Evolutionary conservation across 2,113 vertebrate species (phyloP), one percentile per base, ranked within the genome.

Genomic region (Phaethon lepturus): DNA sequence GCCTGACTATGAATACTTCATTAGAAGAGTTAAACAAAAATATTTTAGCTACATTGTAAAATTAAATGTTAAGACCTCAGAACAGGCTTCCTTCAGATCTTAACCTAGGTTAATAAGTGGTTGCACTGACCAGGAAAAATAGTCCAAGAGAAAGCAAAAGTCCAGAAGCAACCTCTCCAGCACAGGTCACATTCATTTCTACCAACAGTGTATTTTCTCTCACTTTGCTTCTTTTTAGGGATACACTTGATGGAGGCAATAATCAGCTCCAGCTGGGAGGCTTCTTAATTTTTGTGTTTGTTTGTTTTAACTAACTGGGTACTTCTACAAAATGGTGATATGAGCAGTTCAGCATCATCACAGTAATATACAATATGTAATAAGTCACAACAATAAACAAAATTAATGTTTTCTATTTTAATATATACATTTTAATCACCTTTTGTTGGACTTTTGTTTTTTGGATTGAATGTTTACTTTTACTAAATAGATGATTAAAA

Each of bases 361-460:
- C 33, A 76, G 16, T 60, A 90, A 91, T 75, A 87, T 56, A 24
- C 23, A 90, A 90, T 91, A 89, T 53, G 8, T 38, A 85, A 10
- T 83, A 86, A 95, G 26, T 88, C 28, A 80, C 13, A 86, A 26
- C 20, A 95, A 88, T 77, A 79, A 79, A 35, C 7, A 80, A 91
- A 97, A 96, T 93, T 86, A 91, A 67, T 94, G 58, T 3, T 92
- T 93, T 87, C 35, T 50, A 78, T 89, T 91, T 94, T n/a, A 84
- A 67, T 63, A 80, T 16, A 74, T 38, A 59, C 38, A 58, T 55
- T 90, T 94, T 74, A 89, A 93, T 92, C 77, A 73, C 59, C 35
- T 76, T 83, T 91, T 84, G 47, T 95, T 82, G 19, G 12, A 49
- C 40, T 7, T 90, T 73, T 95, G 33, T 56, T 38, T 86, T 56